phyloP scores from a whole-genome alignment of 1,140 invertebrate species.

The Pseudomyrmex sp. region DNA sequence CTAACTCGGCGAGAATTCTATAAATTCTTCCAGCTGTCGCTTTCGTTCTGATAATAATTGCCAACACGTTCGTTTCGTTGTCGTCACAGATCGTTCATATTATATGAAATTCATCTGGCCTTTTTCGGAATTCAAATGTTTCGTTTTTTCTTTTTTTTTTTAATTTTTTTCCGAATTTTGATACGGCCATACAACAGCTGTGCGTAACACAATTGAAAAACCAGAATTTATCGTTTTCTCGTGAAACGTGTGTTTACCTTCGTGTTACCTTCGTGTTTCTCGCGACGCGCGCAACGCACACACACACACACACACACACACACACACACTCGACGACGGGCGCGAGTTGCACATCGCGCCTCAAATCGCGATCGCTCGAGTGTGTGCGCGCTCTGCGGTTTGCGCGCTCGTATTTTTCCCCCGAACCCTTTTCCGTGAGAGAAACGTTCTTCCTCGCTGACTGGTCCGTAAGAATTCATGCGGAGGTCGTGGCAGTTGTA shows the following conservation, averaged over 20 bases:
- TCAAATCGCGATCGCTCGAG: slow-evolving; percentile 30
- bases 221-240: not conserved
- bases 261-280: not conserved
- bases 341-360: slow-evolving; percentile 3
- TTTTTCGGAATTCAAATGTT: not conserved
- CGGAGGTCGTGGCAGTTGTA: slow-evolving; percentile 52
- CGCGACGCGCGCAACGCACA: not conserved
- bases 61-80: slow-evolving; percentile 33
- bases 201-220: too few species aligned
- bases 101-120: not conserved
- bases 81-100: not conserved
- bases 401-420: slow-evolving; percentile 26
- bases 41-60: slow-evolving; percentile 17
- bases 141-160: not conserved
- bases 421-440: not conserved
- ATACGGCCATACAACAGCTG: too few species aligned
- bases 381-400: not conserved
- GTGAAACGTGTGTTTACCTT: slow-evolving; percentile 11
- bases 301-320: too few species aligned
- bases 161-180: too few species aligned
- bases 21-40: slow-evolving; percentile 53
- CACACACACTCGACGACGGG: not conserved
- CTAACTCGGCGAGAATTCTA: slow-evolving; percentile 56
- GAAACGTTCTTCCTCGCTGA: not conserved
- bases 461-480: slow-evolving; percentile 54